Percentiles rank a stretch among this genome's conserved stretches.
Evolutionary conservation across 2,113 vertebrate genomes (phyloP).

Genomic region (Heterocephalus glaber): DNA sequence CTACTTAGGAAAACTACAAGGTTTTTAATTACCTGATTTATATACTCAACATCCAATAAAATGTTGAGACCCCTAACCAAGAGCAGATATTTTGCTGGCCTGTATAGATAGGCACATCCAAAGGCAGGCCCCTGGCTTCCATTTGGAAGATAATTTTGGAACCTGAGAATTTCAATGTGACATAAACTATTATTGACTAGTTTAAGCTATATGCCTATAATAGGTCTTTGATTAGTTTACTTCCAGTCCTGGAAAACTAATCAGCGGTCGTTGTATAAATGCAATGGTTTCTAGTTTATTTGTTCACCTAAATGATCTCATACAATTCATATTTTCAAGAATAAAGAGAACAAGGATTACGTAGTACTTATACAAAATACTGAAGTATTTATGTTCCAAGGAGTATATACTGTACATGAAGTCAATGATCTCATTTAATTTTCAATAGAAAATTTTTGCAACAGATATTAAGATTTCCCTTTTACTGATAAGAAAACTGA

Average conservation of each 20-base stretch:
- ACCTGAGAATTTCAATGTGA: not conserved
- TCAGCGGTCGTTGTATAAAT: not conserved
- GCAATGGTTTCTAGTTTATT: not conserved
- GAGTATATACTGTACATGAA: not conserved
- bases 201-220: not conserved
- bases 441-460: not conserved
- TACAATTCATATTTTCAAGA: slow-evolving; percentile 7
- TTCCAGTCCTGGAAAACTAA: not conserved
- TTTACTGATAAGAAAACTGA: not conserved
- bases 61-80: not conserved
- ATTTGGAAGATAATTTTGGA: not conserved
- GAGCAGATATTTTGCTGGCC: not conserved
- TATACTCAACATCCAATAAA: not conserved
- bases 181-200: not conserved
- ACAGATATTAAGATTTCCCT: not conserved
- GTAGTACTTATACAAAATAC: not conserved
- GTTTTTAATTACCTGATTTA: not conserved
- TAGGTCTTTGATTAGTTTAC: not conserved
- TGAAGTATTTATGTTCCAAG: not conserved
- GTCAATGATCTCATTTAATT: not conserved
- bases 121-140: not conserved
- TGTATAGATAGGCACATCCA: fast-evolving
- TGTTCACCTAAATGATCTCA: not conserved
- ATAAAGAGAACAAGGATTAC: not conserved
- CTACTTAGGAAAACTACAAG: not conserved